A percentile compares a stretch with the other conserved stretches of the same genome.
Conservation (phyloP, 2,113 vertebrate species). For the Naja naja region DNA sequence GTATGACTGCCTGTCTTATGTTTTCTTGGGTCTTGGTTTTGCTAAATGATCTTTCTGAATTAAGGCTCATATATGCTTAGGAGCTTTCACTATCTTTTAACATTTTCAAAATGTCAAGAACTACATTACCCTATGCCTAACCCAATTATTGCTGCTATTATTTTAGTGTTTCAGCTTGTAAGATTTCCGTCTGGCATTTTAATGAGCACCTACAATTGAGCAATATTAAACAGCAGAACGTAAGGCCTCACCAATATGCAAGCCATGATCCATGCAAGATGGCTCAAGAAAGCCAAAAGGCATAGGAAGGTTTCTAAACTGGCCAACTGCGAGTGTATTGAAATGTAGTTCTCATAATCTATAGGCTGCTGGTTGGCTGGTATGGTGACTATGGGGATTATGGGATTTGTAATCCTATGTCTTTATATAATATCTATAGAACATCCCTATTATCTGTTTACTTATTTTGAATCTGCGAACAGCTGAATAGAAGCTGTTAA, state of each 20-base stretch:
- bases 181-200: conserved; percentile 1
- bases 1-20: not conserved
- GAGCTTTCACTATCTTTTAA: not conserved
- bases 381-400: not conserved
- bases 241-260: not conserved
- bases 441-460: not conserved
- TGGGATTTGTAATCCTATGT: not conserved
- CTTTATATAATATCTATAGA: not conserved
- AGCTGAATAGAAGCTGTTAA: not conserved
- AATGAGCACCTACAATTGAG: not conserved
- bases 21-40: not conserved
- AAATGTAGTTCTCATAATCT: not conserved
- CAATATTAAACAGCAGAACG: conserved; percentile 4
- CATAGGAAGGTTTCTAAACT: not conserved
- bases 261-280: not conserved
- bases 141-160: not conserved
- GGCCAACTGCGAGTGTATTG: not conserved
- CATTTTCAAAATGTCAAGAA: conserved; percentile 9
- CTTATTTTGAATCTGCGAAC: not conserved
- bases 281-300: not conserved
- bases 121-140: not conserved
- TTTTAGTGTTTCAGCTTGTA: not conserved
- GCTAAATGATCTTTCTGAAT: not conserved
- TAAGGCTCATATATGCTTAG: not conserved
- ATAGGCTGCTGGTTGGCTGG: not conserved